These are phyloP conservation scores for Acanthopleura granulata DNA, from an alignment of 2,888 invertebrate species.

Conservation along the genomic window DNA sequence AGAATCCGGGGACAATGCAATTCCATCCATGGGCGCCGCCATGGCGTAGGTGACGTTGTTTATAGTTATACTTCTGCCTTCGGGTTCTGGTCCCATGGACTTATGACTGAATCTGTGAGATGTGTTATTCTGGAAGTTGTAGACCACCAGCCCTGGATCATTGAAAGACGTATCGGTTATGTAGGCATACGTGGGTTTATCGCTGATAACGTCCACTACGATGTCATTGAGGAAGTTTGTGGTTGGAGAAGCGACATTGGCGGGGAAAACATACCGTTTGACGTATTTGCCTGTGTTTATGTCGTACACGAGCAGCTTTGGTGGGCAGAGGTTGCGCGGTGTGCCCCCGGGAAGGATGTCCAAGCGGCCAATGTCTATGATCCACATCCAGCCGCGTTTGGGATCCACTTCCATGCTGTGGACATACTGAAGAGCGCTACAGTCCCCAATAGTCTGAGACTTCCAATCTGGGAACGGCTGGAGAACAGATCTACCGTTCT, in stretches of 20 bases:
- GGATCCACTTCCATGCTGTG: slow-evolving; percentile 59
- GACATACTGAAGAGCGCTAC: slow-evolving; percentile 47
- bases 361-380: slow-evolving; percentile 48
- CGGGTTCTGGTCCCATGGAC: slow-evolving; percentile 32
- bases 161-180: slow-evolving; percentile 46
- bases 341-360: slow-evolving; percentile 7
- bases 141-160: slow-evolving; percentile 43
- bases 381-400: slow-evolving; percentile 52
- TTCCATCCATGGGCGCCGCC: slow-evolving; percentile 44
- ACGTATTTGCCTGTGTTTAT: slow-evolving; percentile 37
- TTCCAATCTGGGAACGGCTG: slow-evolving; percentile 51
- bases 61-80: slow-evolving; percentile 36
- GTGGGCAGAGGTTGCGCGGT: slow-evolving; percentile 40
- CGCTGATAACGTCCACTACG: slow-evolving; percentile 50
- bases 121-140: slow-evolving; percentile 37
- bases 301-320: slow-evolving; percentile 54
- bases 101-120: slow-evolving; percentile 43
- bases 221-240: slow-evolving; percentile 52
- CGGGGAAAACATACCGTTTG: slow-evolving; percentile 43
- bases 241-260: slow-evolving; percentile 37
- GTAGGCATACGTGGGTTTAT: slow-evolving; percentile 45
- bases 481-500: slow-evolving; percentile 29
- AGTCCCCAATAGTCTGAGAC: slow-evolving; percentile 48
- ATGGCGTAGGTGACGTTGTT: slow-evolving; percentile 25
- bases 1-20: slow-evolving; percentile 54